Base-by-base conservation (phyloP, 1,140 invertebrate genomes). In the Bombus waltoni region DNA sequence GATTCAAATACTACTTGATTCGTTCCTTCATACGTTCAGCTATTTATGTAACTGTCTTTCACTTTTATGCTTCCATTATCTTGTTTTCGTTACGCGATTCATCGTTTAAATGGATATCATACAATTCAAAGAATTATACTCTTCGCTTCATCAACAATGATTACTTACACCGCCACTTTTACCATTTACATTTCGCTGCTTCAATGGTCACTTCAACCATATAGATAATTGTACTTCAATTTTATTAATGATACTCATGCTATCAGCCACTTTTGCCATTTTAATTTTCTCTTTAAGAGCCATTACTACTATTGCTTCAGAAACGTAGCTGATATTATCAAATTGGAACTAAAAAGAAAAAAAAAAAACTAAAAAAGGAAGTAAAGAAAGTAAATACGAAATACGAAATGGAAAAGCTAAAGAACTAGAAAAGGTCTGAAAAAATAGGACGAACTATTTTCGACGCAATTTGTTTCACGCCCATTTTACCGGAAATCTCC, bases 141-240 rank as follows among this genome's bases (percentile, higher is more conserved):
- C 35, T 76, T 38, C 57, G 10, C 32, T 75, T 57, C 74, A 15
- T 76, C 35, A 76, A 25, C 32, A 13, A 44, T 13, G 15, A 13
- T 42, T 53, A 1, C 44, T 18, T 44, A 28, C 42, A 32, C 71
- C 70, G 22, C 70, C 8, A 73, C 35, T 76, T 38, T 57, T 76
- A 57, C 74, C 74, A 38, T 76, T 76, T 57, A 59, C 47, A 59
- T 76, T 59, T 59, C 74, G 8, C 47, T 35, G 11, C 47, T 38
- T 76, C 32, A 76, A 76, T 59, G 13, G 35, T 57, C 47, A 15
- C 35, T 76, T 22, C 15, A 53, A 53, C 32, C 53, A 38, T 38
- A 38, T 47, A 57, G 38, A 38, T 76, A 76, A 59, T 76, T 57
- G 4, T 25, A 32, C 25, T 57, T 42, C n/a, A 28, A 15, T 15